Percentiles rank a stretch among this genome's conserved stretches.
Conservation (phyloP, 2,797 vertebrate species). For the Neomorphus geoffroyi region DNA sequence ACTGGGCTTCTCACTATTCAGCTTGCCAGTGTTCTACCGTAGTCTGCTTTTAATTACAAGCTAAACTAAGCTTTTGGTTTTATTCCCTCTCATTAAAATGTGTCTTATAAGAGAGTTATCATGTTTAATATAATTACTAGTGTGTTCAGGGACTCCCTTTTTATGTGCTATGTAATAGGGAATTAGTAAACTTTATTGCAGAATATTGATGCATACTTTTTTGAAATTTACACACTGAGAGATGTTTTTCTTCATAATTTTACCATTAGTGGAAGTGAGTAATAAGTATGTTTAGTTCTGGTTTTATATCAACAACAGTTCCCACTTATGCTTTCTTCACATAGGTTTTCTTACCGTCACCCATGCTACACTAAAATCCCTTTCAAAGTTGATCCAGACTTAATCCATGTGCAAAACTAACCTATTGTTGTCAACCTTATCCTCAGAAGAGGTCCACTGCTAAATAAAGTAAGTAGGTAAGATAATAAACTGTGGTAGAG, state of each 20-base stretch:
- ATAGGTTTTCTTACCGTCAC: neutral
- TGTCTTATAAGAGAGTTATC: neutral
- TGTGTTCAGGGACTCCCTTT: neutral
- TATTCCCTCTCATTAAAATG: neutral
- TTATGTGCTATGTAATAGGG: neutral
- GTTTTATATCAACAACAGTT: neutral
- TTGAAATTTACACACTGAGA: neutral
- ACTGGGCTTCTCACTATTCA: neutral
- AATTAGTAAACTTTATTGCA: neutral
- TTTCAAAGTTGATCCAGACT: neutral
- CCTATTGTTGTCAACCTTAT: neutral
- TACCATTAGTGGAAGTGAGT: neutral
- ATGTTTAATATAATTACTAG: neutral
- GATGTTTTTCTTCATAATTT: neutral
- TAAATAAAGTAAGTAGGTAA: neutral
- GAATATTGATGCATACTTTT: neutral
- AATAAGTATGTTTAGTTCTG: neutral
- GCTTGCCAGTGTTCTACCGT: neutral
- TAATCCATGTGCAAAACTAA: neutral
- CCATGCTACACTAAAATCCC: neutral
- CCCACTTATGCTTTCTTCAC: neutral
- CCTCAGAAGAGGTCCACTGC: neutral
- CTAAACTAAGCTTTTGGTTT: neutral
- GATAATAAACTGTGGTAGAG: neutral
- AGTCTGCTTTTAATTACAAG: neutral